Base-by-base conservation (phyloP, 2,888 invertebrate species). In the Coleophora deauratella region DNA sequence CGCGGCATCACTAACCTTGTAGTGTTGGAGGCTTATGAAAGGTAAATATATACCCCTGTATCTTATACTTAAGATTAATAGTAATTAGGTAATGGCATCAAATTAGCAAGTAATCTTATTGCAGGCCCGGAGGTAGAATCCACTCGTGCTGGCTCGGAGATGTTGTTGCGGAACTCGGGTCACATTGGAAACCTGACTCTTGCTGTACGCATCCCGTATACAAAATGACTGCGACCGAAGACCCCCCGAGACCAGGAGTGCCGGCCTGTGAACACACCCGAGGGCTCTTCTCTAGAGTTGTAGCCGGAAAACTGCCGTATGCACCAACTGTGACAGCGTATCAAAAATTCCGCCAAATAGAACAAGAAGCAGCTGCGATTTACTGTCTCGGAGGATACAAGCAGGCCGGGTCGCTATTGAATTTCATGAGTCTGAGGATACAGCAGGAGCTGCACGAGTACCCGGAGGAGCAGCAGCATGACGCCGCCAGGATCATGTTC, bases 71-170 rank as follows among this genome's bases (percentile, higher is more conserved):
- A n/a, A n/a, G n/a, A n/a, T n/a, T n/a, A n/a, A n/a, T n/a, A n/a
- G n/a, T n/a, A n/a, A n/a, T n/a, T n/a, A n/a, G n/a, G n/a, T 31
- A 3, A n/a, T 31, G 8, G 8, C n/a, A 31, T 8, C 2, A 31
- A 32, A 11, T 32, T 32, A 32, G 32, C 32, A 10, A 11, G 10
- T 32, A 11, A 10, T 32, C n/a, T 32, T 11, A 32, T 81, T 74
- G 40, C 66, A 91, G 93, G 63, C 92, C 91, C 38, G 93, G 93
- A 27, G 93, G 93, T 27, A 87, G 93, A 36, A 91, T 93, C 34
- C 91, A 90, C 58, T 92, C 93, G 0, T 91, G 91, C 57, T 91
- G 91, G 88, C 72, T 93, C 13, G 92, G 92, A n/a, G 92, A 93
- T 52, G 88, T 90, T 1, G 90, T 91, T 12, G 92, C 91, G 7